Evolutionary conservation across 2,113 vertebrate species (phyloP), one percentile per base, ranked within the genome.

Genomic region (Gobiocypris rarus): DNA sequence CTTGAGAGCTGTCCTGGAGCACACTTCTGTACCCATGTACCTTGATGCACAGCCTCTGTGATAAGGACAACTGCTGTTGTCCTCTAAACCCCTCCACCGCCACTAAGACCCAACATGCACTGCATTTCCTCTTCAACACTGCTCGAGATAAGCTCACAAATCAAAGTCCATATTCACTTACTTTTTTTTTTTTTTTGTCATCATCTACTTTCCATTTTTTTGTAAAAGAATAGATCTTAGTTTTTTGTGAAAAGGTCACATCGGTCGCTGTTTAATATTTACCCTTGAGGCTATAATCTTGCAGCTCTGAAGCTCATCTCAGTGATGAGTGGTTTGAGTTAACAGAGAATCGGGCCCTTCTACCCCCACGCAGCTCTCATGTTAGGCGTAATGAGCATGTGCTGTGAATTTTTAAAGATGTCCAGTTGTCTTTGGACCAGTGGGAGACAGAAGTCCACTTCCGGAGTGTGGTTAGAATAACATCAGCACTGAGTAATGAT

Each of bases 391-490:
- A 71, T 4, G 85, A 82, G 84, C 87, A 59, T 86, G 84, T 82
- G 81, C 70, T 48, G 78, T 83, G 80, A 88, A 79, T 86, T 58
- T 83, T 75, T 82, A 81, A 48, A 83, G 89, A 86, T 80, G 75
- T 86, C 54, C 70, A 82, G 54, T 84, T 74, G 75, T 89, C 89
- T 84, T 85, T 78, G 52, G 76, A 48, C 34, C 75, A 82, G 75
- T 14, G 69, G 7, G 86, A 86, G 85, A 41, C 67, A 81, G 58
- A 63, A 38, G 59, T 76, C 77, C 5, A 22, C 61, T 75, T 78
- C 65, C 4, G 56, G 84, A 89, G 78, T 83, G 71, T 87, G 84
- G 90, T 90, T 91, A 91, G 89, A 89, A 89, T 89, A 89, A 89
- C 84, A 91, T 48, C 24, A 74, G 10, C 83, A 86, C 75, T 76